A percentile compares a stretch with the other conserved stretches of the same genome.
These are phyloP conservation scores for Sebastes paucispinis DNA, from an alignment of 2,797 vertebrate genomes.

Conservation along the genomic window DNA sequence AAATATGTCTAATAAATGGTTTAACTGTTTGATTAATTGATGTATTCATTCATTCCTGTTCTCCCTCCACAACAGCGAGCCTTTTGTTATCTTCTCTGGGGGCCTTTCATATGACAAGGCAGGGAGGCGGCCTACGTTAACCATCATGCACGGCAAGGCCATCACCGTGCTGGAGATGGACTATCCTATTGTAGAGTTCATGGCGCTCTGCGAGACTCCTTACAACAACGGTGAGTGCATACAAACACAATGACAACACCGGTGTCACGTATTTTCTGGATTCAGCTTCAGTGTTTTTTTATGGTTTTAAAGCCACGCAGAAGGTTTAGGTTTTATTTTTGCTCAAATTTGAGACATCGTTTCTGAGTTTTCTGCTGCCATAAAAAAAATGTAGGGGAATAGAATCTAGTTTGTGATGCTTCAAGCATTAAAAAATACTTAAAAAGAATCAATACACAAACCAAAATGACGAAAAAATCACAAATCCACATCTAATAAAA, in stretches of 20 bases:
- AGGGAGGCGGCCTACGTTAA: constrained; percentile 93
- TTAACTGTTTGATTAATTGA: no score
- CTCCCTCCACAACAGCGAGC: constrained; percentile 82
- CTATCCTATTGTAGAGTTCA: constrained; percentile 97
- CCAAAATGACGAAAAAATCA: neutral
- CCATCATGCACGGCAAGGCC: constrained; percentile 98
- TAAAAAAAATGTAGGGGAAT: neutral
- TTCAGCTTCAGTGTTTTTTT: neutral
- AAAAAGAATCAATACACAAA: neutral
- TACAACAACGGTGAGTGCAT: constrained; percentile 92
- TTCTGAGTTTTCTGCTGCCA: no score
- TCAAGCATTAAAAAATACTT: neutral
- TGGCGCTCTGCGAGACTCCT: constrained; percentile 95
- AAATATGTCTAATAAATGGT: neutral
- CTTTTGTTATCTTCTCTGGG: constrained; percentile 96
- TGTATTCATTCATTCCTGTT: neutral
- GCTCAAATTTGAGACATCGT: fast-evolving
- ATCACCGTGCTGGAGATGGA: constrained; percentile 99
- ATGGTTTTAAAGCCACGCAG: neutral
- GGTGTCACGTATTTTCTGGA: neutral
- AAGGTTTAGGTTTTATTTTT: neutral
- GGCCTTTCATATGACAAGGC: constrained; percentile 95
- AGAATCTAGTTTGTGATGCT: fast-evolving
- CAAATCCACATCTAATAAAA: neutral
- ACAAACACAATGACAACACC: neutral